phyloP scores from a whole-genome alignment of 1,140 invertebrate genomes.

The Popillia japonica region DNA sequence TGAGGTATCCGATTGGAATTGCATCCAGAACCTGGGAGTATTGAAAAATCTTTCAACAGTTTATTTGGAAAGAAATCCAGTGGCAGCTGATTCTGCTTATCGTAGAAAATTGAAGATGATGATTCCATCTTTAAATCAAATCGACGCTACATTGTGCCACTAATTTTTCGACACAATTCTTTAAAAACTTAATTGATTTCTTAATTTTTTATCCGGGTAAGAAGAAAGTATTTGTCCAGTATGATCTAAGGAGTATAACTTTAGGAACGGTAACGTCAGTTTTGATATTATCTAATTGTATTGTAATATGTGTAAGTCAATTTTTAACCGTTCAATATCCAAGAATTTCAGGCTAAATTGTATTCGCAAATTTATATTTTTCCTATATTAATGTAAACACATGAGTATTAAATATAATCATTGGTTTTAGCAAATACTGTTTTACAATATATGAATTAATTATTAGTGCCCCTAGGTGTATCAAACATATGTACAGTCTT shows the following conservation, averaged over 20 bases:
- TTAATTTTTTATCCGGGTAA: neutral
- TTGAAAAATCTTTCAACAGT: slow-evolving; percentile 87
- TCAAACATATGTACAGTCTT: too few relatives aligned
- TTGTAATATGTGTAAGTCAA: neutral
- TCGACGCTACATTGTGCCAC: slow-evolving; percentile 93
- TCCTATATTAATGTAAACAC: neutral
- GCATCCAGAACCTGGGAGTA: slow-evolving; percentile 76
- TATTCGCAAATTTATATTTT: neutral
- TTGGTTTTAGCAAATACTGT: neutral
- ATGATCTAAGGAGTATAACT: neutral
- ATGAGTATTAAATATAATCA: neutral
- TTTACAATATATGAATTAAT: neutral
- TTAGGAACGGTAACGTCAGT: neutral
- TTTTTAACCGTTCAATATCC: neutral
- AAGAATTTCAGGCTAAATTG: neutral
- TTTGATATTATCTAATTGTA: neutral
- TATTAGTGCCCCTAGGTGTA: neutral
- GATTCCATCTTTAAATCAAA: slow-evolving; percentile 86
- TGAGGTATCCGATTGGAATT: slow-evolving; percentile 84
- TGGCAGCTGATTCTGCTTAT: slow-evolving; percentile 86
- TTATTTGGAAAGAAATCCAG: slow-evolving; percentile 93
- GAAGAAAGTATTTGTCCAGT: neutral
- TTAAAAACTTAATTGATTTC: neutral
- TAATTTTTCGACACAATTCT: slow-evolving; percentile 53
- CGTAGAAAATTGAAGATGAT: slow-evolving; percentile 90